A percentile compares a stretch with the other conserved stretches of the same genome.
These are phyloP conservation scores for Bothrops alternatus DNA, from an alignment of 2,797 vertebrate species.

Conservation along the genomic window DNA sequence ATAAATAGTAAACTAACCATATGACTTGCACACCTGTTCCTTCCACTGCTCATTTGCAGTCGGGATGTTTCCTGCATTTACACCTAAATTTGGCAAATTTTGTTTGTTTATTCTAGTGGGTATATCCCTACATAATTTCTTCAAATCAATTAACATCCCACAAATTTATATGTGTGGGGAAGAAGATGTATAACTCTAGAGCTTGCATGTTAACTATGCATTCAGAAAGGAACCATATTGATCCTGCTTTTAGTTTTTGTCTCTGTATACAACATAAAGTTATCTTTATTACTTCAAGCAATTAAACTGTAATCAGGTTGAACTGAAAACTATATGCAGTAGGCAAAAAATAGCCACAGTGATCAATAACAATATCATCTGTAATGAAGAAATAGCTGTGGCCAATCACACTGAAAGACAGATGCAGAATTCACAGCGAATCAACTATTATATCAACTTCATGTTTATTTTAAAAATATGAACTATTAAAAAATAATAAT, in stretches of 20 bases:
- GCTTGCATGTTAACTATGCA: not conserved
- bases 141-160: not conserved
- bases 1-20: not conserved
- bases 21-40: not conserved
- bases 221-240: not conserved
- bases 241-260: not conserved
- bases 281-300: not conserved
- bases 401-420: not conserved
- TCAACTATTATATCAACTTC: conserved; percentile 6
- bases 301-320: not conserved
- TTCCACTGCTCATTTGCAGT: not conserved
- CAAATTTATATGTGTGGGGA: not conserved
- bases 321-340: not conserved
- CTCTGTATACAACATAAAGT: not conserved
- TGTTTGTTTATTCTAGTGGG: not conserved
- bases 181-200: not conserved
- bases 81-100: not conserved
- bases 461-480: conserved; percentile 47
- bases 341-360: not conserved
- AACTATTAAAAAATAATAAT: conserved; percentile 44
- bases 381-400: not conserved
- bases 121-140: not conserved
- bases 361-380: not conserved
- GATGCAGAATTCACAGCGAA: conserved; percentile 27
- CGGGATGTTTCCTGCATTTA: not conserved